Evolutionary conservation across 2,888 invertebrate species (phyloP), one percentile per base, ranked within the genome.

Genomic region (Neoaliturus tenellus): DNA sequence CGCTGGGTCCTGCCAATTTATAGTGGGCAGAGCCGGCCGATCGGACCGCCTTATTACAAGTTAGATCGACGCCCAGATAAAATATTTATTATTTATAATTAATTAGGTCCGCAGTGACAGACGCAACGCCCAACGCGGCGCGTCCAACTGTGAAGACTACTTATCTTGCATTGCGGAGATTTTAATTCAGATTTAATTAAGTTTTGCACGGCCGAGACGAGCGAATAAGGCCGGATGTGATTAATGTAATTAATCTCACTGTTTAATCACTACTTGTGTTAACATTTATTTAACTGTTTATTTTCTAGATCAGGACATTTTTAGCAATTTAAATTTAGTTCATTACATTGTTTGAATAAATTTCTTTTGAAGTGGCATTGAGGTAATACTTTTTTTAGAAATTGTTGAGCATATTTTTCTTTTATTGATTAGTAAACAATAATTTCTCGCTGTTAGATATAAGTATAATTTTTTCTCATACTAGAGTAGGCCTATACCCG

Each of bases 51-150:
- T 69, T 69, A 69, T 69, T 69, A 69, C 69, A 33, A 69, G 35
- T 69, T 8, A 69, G 69, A 69, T 69, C 69, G 39, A 69, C 20
- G 6, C 69, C 28, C n/a, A 39, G 69, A 69, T 69, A 69, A 39
- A 39, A 39, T 69, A 69, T 69, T 69, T 69, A 69, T 69, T 69
- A 69, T 69, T 69, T 69, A 69, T 69, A 69, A 69, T 69, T 69
- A 69, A 69, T 69, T 69, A 39, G 31, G 23, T n/a, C 39, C 35
- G 35, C 33, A 69, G 39, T 69, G 69, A 69, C 69, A 69, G 39
- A n/a, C 39, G 39, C 6, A 33, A 67, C 67, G 31, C 67, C 55
- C 25, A n/a, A n/a, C n/a, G n/a, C n/a, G n/a, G n/a, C n/a, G n/a
- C n/a, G n/a, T n/a, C n/a, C 20, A 55, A n/a, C 48, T 17, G 48